Base-by-base conservation (phyloP, 2,797 vertebrate genomes). In the Hydrophis major region DNA sequence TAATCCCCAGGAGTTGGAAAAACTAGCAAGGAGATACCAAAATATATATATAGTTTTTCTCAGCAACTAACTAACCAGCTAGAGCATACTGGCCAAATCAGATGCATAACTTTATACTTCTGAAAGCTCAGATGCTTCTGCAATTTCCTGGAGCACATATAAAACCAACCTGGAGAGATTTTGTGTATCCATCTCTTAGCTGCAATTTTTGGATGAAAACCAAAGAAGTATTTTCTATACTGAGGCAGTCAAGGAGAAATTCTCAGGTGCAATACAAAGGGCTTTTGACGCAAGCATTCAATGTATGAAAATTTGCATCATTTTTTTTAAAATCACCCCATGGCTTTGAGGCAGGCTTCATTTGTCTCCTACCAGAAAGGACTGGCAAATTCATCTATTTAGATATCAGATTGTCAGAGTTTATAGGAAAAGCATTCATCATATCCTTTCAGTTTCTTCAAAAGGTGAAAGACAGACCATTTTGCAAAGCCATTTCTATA, bases 361-460 rank as follows among this genome's bases (percentile, higher is more conserved):
- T 87, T 93, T 93, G 78, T 0, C 37, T 89, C 11, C 56, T 90
- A 69, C 91, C 28, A 59, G 61, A 57, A 88, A 66, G 87, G 86
- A 63, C 86, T 50, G 74, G 83, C 74, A 63, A 59, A 89, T 83
- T 27, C 91, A 87, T 16, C 16, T 6, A 0, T 13, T 93, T 94
- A 0, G 88, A 86, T 89, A 92, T 93, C 10, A 22, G 66, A n/a
- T 90, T 89, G 0, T 93, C 92, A 66, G 16, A 56, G 53, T 61
- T 47, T 89, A 92, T 88, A 92, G 90, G 47, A 42, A 0, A 7
- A 89, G 56, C 61, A 92, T 61, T 66, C 91, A 60, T 92, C 88
- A 94, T 69, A 55, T 90, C 57, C 56, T 0, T 0, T 0, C 47
- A 1, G 37, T 14, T 47, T 32, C 88, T 59, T 53, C 0, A 0